Base-by-base conservation (phyloP, 2,888 invertebrate genomes). In the Nebria salina region DNA sequence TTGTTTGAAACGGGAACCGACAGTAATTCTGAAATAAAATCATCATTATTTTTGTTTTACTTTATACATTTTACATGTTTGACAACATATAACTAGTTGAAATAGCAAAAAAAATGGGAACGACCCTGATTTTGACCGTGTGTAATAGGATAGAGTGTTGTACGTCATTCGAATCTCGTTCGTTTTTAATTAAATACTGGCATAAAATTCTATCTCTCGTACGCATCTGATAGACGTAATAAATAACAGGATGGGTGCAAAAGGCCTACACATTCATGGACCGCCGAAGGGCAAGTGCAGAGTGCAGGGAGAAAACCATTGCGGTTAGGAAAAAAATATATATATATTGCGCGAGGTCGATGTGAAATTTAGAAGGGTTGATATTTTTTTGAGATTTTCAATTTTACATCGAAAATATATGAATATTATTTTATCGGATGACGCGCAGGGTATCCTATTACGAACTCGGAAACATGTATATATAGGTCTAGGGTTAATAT, bases 121-220 rank as follows among this genome's bases (percentile, higher is more conserved):
- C 13, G 54, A 13, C 54, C 3, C 54, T 54, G 54, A 8, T 54
- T 54, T 54, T 54, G 54, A 8, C 8, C 54, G 54, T 2, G 54
- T 13, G 54, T 70, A 34, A 70, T 70, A 26, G 70, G 34, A 70
- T 34, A 34, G 20, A 25, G 26, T 15, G 70, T 20, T 26, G 70
- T 70, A 70, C 70, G 25, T 70, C 70, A 70, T 70, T 75, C 65
- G 72, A 65, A 34, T 64, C 41, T 75, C 73, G 70, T 80, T 72
- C 66, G 66, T 65, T 75, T 80, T 80, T 80, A 80, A 80, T 80
- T 80, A 80, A 75, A 68, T 70, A 65, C 73, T 42, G 75, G 75
- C 42, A 80, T 79, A 80, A 75, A 75, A 75, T 25, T 75, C 75
- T 75, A 75, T 64, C 73, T 70, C 70, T 80, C 68, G 43, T 80